Conservation (phyloP, 2,888 invertebrate genomes). For the Oegoconia quadripuncta region DNA sequence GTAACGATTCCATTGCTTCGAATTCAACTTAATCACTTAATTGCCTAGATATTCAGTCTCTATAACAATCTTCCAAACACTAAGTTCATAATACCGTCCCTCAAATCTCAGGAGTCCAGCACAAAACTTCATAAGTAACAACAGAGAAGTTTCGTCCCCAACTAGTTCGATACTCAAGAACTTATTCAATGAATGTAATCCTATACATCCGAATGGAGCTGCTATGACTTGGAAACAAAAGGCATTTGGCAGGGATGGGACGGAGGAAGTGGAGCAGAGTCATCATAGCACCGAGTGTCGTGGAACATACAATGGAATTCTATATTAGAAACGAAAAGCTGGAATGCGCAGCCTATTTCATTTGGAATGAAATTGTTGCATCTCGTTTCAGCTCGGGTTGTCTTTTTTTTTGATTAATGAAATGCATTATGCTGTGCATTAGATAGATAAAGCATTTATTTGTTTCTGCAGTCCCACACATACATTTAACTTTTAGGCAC, state of each 20-base stretch:
- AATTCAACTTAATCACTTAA: too few relatives aligned
- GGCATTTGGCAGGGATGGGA: constrained; percentile 17
- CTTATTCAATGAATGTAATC: constrained; percentile 14
- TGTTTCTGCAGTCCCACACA: too few relatives aligned
- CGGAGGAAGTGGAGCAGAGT: constrained; percentile 15
- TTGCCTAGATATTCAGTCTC: too few relatives aligned
- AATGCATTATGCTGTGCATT: too few relatives aligned
- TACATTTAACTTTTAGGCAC: too few relatives aligned
- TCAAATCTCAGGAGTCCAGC: too few relatives aligned
- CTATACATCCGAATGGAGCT: constrained; percentile 5
- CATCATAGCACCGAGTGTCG: constrained; percentile 14
- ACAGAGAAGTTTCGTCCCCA: background rate
- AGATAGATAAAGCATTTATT: too few relatives aligned
- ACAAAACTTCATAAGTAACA: background rate
- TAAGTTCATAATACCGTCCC: too few relatives aligned
- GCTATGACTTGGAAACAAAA: constrained; percentile 15
- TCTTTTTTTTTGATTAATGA: background rate
- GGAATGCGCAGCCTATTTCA: constrained; percentile 1
- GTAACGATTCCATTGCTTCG: too few relatives aligned
- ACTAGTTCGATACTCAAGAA: constrained; percentile 2
- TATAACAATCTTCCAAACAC: too few relatives aligned
- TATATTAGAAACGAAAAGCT: constrained; percentile 12
- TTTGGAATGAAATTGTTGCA: too few relatives aligned
- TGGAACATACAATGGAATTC: constrained; percentile 9
- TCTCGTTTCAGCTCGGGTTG: too few relatives aligned